Conservation (phyloP, 2,888 invertebrate species). For the Antheraea assamensis region DNA sequence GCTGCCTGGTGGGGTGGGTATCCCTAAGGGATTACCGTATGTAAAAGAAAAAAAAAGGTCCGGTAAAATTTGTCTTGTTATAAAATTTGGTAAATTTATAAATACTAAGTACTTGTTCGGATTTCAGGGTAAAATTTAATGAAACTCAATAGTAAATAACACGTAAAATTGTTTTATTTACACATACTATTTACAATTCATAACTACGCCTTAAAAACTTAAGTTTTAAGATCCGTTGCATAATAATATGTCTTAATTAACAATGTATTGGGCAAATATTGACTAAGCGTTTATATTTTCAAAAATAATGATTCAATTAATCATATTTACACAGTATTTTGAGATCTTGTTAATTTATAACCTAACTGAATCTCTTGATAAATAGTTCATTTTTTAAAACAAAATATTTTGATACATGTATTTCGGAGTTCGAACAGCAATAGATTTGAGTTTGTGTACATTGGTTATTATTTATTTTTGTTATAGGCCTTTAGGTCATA, state of each 20-base stretch:
- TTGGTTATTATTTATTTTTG: background rate
- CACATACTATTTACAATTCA: constrained; percentile 63
- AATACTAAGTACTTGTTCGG: background rate
- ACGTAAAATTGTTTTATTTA: constrained; percentile 77
- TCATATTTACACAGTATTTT: background rate
- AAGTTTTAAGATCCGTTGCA: constrained; percentile 14
- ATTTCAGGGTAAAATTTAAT: constrained; percentile 1
- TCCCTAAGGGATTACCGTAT: too few relatives aligned
- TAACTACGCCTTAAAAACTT: constrained; percentile 38
- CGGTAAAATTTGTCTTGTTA: too few relatives aligned
- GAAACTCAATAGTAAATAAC: constrained; percentile 55
- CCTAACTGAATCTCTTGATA: background rate
- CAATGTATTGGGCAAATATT: background rate
- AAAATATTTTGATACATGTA: background rate
- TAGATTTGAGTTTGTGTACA: background rate
- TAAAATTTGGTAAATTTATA: too few relatives aligned
- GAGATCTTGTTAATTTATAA: background rate
- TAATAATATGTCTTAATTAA: constrained; percentile 17
- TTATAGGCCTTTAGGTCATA: background rate
- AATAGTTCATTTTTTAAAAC: background rate
- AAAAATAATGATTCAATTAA: background rate
- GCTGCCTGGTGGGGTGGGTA: too few relatives aligned
- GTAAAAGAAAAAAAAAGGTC: too few relatives aligned
- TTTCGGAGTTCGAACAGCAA: too few relatives aligned
- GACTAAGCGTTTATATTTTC: background rate